Percentiles rank a stretch among this genome's conserved stretches.
phyloP scores from a whole-genome alignment of 1,140 invertebrate species.

The Dendroctonus ponderosae region DNA sequence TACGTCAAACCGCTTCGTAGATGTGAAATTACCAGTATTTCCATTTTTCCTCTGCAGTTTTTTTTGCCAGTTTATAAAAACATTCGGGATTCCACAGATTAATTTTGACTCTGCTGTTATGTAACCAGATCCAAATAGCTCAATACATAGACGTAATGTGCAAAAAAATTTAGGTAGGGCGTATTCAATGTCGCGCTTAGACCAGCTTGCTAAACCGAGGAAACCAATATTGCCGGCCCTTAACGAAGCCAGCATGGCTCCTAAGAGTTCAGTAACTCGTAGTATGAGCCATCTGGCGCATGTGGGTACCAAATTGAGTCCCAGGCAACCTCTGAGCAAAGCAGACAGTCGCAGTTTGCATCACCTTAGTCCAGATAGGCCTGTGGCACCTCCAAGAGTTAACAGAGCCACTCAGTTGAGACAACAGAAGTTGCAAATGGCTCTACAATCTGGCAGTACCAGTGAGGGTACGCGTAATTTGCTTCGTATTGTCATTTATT shows the following conservation, averaged over 20 bases:
- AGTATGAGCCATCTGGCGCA: conserved; percentile 68
- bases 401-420: conserved; percentile 48
- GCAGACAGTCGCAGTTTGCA: conserved; percentile 63
- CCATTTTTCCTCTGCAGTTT: no score
- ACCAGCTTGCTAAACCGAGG: conserved; percentile 75
- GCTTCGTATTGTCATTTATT: conserved; percentile 26
- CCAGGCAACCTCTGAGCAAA: conserved; percentile 44
- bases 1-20: no score
- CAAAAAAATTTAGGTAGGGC: conserved; percentile 63
- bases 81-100: no score
- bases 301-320: conserved; percentile 38
- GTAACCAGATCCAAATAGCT: no score
- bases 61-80: no score
- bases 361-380: conserved; percentile 56
- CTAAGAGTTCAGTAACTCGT: conserved; percentile 55
- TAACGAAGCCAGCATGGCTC: conserved; percentile 48
- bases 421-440: conserved; percentile 44
- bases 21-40: no score
- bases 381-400: conserved; percentile 44
- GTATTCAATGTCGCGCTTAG: conserved; percentile 87
- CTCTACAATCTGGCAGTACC: conserved; percentile 37
- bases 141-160: no score
- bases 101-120: no score
- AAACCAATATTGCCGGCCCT: conserved; percentile 58
- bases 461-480: conserved; percentile 43